Base-by-base conservation (phyloP, 2,888 invertebrate genomes). In the Tromatobia lineatoria region DNA sequence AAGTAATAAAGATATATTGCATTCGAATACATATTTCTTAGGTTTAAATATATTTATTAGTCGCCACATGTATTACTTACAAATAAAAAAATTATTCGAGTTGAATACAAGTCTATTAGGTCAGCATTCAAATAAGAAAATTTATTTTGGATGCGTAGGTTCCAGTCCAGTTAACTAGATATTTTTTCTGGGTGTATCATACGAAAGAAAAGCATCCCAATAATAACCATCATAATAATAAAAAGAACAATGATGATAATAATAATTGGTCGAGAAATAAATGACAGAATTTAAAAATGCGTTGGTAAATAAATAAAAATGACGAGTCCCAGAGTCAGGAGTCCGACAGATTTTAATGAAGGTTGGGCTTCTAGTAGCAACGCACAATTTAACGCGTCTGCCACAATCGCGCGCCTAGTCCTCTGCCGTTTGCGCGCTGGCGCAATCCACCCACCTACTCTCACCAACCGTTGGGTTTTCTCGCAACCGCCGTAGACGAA, bases 361-460 rank as follows among this genome's bases (percentile, higher is more conserved):
- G 34, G 61, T 29, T 1, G 34, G 29, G 18, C 8, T 61, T 15
- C 38, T 18, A 8, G 61, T 18, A 2, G n/a, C 7, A 61, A 38
- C 61, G 18, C 23, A 38, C 18, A 66, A 66, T 34, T 66, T 66
- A 64, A 67, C 20, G 20, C 34, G 38, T 54, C 18, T 59, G 47
- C 15, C 50, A 18, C 47, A 11, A 7, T 38, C 47, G 47, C 59
- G 23, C 59, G 29, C 45, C 59, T 52, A 57, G 66, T 38, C 42
- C 47, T 50, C 67, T 25, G 25, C 20, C 50, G 45, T 85, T 70
- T 54, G 77, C 84, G 84, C 84, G 81, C 84, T 78, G 75, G 84
- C 84, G 84, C 84, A 34, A 82, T 45, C 70, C 74, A 81, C 70
- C 80, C 81, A 78, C 84, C 66, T 23, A 50, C 34, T 69, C 45